Conservation (phyloP, 2,888 invertebrate species). For the Trissolcus japonicus region DNA sequence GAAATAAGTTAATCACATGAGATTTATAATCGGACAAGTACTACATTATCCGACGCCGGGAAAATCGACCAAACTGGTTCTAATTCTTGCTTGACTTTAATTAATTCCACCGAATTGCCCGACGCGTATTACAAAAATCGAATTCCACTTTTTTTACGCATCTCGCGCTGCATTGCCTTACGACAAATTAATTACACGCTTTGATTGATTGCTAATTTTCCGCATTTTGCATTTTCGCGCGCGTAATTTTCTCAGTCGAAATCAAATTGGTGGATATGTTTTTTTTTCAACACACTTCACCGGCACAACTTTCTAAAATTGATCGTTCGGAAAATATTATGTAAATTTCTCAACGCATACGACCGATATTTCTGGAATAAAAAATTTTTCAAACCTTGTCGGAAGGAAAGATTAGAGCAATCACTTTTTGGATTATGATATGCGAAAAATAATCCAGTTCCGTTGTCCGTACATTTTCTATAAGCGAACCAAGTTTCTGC, state of each 20-base stretch:
- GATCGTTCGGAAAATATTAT: too few species aligned
- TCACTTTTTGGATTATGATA: slow-evolving; percentile 5
- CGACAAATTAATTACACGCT: slow-evolving; percentile 14
- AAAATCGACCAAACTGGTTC: slow-evolving; percentile 20
- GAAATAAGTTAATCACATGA: slow-evolving; percentile 62
- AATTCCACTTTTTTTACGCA: slow-evolving; percentile 8
- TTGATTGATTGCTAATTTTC: slow-evolving; percentile 11
- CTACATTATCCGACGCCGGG: slow-evolving; percentile 46
- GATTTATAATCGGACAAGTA: slow-evolving; percentile 62
- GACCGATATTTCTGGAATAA: too few species aligned
- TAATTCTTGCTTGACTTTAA: slow-evolving; percentile 40
- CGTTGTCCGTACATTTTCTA: slow-evolving; percentile 11
- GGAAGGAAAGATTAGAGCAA: slow-evolving; percentile 2
- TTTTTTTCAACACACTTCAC: background rate
- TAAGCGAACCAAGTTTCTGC: slow-evolving; percentile 14
- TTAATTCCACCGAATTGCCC: slow-evolving; percentile 44
- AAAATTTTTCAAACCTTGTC: background rate
- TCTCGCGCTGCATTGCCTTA: slow-evolving; percentile 9
- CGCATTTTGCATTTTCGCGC: background rate
- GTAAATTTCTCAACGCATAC: too few species aligned
- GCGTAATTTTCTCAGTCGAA: too few species aligned
- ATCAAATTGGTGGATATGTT: background rate
- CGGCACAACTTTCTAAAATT: background rate
- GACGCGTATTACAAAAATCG: slow-evolving; percentile 28
- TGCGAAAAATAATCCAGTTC: slow-evolving; percentile 11